Evolutionary conservation across 2,888 invertebrate species (phyloP).

Genomic region (Noctua janthe): DNA sequence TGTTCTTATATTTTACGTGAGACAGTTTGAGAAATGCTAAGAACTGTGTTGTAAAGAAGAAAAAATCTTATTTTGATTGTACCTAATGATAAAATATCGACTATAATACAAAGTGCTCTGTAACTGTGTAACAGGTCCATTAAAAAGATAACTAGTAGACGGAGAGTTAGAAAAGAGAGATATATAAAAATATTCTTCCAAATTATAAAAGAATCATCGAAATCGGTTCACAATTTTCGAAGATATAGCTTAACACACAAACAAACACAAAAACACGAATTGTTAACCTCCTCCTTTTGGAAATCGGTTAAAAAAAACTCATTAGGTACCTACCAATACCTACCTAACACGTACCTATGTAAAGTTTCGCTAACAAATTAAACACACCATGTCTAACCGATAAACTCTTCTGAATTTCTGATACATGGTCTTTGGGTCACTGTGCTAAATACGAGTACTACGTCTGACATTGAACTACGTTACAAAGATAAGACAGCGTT

Average conservation of each 20-base stretch:
- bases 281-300: no score
- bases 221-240: no score
- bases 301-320: no score
- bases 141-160: background rate
- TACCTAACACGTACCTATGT: background rate
- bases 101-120: background rate
- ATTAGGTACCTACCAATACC: no score
- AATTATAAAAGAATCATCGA: background rate
- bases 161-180: background rate
- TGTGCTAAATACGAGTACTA: background rate
- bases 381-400: background rate
- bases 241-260: no score
- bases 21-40: background rate
- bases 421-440: background rate
- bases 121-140: background rate
- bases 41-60: constrained; percentile 2
- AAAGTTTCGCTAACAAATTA: background rate
- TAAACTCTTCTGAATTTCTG: background rate
- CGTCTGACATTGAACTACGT: background rate
- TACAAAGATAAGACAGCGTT: constrained; percentile 9
- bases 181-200: background rate
- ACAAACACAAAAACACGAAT: no score
- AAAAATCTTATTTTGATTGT: background rate
- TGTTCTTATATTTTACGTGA: constrained; percentile 24
- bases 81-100: background rate